These are phyloP conservation scores for Cettia cetti DNA, from an alignment of 2,113 vertebrate species.

Conservation along the genomic window DNA sequence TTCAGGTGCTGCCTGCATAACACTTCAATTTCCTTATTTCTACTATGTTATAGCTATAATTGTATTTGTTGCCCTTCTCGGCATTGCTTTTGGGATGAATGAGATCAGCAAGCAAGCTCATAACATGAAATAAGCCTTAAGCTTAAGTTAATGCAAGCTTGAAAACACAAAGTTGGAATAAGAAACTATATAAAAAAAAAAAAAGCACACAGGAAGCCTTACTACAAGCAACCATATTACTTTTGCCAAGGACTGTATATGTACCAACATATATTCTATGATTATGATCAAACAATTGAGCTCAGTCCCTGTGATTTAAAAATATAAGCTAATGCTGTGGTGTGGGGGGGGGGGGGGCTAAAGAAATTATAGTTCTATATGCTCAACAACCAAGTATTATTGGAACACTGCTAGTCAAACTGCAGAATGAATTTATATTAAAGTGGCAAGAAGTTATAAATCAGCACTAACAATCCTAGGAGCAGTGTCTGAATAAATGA, in stretches of 20 bases:
- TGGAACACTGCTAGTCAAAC: neutral
- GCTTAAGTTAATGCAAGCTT: neutral
- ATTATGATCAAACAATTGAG: neutral
- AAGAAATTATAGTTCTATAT: neutral
- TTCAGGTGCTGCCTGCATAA: neutral
- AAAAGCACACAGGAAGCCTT: neutral
- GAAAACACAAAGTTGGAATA: neutral
- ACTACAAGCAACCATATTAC: neutral
- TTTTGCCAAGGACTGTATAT: neutral
- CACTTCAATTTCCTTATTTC: neutral
- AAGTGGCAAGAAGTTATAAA: neutral
- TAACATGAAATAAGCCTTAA: neutral
- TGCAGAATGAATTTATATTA: neutral
- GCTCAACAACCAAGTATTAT: neutral
- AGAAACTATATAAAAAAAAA: neutral
- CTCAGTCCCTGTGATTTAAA: neutral
- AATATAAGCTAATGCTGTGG: neutral
- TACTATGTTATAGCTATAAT: neutral
- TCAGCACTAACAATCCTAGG: neutral
- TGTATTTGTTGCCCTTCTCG: neutral
- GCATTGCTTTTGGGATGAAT: neutral
- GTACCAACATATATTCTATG: neutral
- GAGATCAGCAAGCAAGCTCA: neutral
- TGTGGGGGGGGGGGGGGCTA: rapidly evolving
- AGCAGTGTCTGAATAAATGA: neutral